These are phyloP conservation scores for Stictonetta naevosa DNA, from an alignment of 2,113 vertebrate species.

Conservation along the genomic window DNA sequence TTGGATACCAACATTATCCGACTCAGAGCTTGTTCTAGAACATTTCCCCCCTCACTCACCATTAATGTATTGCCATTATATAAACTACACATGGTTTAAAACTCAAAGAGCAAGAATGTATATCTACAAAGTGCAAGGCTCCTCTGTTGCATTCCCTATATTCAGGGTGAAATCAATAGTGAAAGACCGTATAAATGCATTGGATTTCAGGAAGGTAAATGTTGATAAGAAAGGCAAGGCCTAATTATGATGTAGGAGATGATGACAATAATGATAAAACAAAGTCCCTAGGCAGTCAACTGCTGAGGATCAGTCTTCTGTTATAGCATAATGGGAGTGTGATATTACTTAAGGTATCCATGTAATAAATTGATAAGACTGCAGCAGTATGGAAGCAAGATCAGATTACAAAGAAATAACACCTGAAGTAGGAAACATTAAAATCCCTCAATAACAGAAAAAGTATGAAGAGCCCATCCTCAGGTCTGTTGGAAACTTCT, in stretches of 20 bases:
- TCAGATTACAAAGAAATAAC: neutral
- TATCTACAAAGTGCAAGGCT: neutral
- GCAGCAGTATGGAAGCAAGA: neutral
- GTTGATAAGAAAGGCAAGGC: neutral
- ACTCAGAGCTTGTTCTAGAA: neutral
- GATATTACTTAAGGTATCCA: neutral
- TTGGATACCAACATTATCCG: neutral
- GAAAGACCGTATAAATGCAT: neutral
- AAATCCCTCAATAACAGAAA: neutral
- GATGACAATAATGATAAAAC: fast-evolving
- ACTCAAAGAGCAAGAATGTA: neutral
- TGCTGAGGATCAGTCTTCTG: neutral
- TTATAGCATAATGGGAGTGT: neutral
- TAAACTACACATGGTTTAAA: neutral
- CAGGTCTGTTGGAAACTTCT: neutral
- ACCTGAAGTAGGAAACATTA: neutral
- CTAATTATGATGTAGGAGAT: neutral
- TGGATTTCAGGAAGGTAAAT: neutral
- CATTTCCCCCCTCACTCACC: neutral
- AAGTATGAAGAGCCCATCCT: fast-evolving
- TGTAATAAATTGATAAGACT: neutral
- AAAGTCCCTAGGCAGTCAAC: neutral
- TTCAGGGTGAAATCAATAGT: neutral
- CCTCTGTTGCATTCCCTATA: neutral
- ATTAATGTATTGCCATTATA: neutral